Percentiles rank a stretch among this genome's conserved stretches.
These are phyloP conservation scores for Neogobius melanostomus DNA, from an alignment of 2,113 vertebrate species.

Conservation along the genomic window DNA sequence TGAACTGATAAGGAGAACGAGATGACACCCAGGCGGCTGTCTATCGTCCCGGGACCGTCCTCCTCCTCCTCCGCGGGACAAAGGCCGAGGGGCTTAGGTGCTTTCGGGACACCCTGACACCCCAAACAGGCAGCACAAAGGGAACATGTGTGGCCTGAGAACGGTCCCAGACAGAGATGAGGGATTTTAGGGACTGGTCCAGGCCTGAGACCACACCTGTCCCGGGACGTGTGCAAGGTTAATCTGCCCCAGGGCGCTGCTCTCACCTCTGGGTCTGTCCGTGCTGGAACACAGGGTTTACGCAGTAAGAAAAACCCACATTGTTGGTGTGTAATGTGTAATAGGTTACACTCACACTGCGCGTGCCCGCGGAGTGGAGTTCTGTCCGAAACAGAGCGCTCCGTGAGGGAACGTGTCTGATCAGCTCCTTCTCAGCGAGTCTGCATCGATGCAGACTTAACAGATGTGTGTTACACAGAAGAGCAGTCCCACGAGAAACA, in stretches of 20 bases:
- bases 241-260: slow-evolving; percentile 33
- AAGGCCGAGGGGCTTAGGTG: slow-evolving; percentile 51
- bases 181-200: slow-evolving; percentile 1
- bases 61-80: slow-evolving; percentile 29
- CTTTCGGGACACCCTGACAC: slow-evolving; percentile 54
- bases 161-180: slow-evolving; percentile 13
- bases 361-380: no score
- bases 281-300: no score
- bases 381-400: no score
- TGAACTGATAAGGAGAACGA: slow-evolving; percentile 65
- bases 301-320: no score
- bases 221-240: slow-evolving; percentile 22
- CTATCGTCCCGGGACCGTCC: slow-evolving; percentile 42
- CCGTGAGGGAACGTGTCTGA: no score
- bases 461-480: no score
- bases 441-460: no score
- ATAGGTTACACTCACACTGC: no score
- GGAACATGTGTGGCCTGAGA: slow-evolving; percentile 61
- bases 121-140: slow-evolving; percentile 57
- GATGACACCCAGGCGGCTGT: slow-evolving; percentile 59
- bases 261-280: slow-evolving; percentile 2
- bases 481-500: no score
- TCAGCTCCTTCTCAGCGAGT: no score
- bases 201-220: slow-evolving; percentile 45
- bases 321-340: no score